These are phyloP conservation scores for Cyclophora punctaria DNA, from an alignment of 2,888 invertebrate species.

Conservation along the genomic window DNA sequence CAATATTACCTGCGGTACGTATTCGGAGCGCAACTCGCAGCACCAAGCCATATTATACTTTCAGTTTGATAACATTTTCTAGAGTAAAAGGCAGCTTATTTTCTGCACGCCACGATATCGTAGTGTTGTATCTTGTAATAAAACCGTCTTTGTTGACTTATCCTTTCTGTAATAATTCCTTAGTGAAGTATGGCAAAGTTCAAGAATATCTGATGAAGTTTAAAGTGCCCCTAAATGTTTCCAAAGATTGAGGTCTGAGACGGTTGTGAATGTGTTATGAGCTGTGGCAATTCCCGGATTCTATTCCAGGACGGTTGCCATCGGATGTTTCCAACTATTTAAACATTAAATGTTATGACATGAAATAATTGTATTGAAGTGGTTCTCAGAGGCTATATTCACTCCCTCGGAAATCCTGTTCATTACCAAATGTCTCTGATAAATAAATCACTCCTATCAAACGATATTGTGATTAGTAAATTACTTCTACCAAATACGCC, in stretches of 20 bases:
- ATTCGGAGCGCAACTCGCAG: not conserved
- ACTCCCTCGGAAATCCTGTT: too few relatives aligned
- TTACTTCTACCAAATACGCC: too few relatives aligned
- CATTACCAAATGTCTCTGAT: too few relatives aligned
- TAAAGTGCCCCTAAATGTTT: conserved; percentile 36
- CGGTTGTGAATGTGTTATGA: conserved; percentile 36
- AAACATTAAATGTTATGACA: too few relatives aligned
- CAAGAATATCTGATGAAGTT: conserved; percentile 34
- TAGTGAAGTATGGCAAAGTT: conserved; percentile 10
- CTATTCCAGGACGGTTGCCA: conserved; percentile 2
- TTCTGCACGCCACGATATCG: not conserved
- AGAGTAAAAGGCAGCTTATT: not conserved
- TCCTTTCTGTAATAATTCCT: conserved; percentile 13
- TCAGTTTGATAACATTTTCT: not conserved
- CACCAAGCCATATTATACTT: not conserved
- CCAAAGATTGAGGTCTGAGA: conserved; percentile 34
- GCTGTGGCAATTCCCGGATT: conserved; percentile 15
- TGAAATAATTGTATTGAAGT: too few relatives aligned
- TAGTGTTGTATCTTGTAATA: not conserved
- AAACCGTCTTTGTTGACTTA: conserved; percentile 16
- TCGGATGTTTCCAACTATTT: conserved; percentile 2
- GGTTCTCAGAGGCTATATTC: too few relatives aligned
- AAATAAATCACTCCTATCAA: too few relatives aligned
- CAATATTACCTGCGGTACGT: not conserved
- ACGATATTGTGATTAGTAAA: too few relatives aligned